phyloP scores from a whole-genome alignment of 2,797 vertebrate species.

The Eospalax fontanierii region DNA sequence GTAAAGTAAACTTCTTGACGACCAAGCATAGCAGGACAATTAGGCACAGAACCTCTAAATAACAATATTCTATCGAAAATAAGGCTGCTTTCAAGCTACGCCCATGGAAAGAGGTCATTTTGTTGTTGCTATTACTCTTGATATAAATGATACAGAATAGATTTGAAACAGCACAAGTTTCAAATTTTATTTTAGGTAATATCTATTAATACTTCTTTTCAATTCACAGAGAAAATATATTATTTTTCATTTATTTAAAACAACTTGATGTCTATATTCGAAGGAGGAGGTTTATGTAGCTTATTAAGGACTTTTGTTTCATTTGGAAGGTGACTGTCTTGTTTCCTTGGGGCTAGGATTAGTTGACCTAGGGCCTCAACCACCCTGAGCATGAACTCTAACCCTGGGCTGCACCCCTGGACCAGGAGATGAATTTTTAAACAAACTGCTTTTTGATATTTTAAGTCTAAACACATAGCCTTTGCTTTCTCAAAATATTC shows the following conservation, averaged over 20 bases:
- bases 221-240: conserved; percentile 28
- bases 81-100: conserved; percentile 33
- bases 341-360: background rate
- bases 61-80: conserved; percentile 51
- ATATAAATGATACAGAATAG: conserved; percentile 16
- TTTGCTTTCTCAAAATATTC: conserved; percentile 53
- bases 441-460: background rate
- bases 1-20: conserved; percentile 24
- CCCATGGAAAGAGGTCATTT: background rate
- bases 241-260: conserved; percentile 42
- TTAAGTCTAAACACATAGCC: background rate
- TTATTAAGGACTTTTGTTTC: background rate
- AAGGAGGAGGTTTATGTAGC: background rate
- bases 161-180: conserved; percentile 43
- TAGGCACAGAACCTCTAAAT: background rate
- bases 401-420: background rate
- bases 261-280: conserved; percentile 22
- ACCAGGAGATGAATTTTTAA: conserved; percentile 15
- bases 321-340: background rate
- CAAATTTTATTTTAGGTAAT: conserved; percentile 7
- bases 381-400: background rate
- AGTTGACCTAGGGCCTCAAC: too few species aligned
- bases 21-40: background rate
- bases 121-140: background rate
- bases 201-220: conserved; percentile 20